Evolutionary conservation across 2,888 invertebrate species (phyloP).

Genomic region (Pachymerium ferrugineum): DNA sequence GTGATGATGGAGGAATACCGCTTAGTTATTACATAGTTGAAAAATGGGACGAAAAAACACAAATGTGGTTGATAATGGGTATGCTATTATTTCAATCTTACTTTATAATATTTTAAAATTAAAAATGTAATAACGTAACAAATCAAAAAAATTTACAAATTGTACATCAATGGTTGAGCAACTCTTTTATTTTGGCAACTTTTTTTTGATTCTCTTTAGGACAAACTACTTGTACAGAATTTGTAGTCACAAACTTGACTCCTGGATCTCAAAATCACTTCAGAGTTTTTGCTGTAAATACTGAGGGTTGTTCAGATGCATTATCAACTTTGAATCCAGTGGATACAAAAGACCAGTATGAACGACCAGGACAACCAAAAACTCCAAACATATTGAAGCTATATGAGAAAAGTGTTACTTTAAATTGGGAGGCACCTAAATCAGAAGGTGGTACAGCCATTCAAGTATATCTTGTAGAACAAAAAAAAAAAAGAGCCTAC

Average conservation of each 20-base stretch:
- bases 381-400: conserved; percentile 87
- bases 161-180: too few relatives aligned
- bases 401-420: conserved; percentile 85
- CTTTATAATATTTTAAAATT: too few relatives aligned
- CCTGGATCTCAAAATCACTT: conserved; percentile 92
- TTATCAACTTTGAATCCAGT: conserved; percentile 69
- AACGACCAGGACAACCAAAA: conserved; percentile 81
- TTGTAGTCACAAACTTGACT: conserved; percentile 80
- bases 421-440: conserved; percentile 84
- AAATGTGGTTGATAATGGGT: conserved; percentile 85
- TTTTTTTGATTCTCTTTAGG: too few relatives aligned
- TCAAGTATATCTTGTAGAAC: conserved; percentile 86
- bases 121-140: too few relatives aligned
- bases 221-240: conserved; percentile 56
- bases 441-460: conserved; percentile 89
- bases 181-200: too few relatives aligned
- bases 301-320: conserved; percentile 89
- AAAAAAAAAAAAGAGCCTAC: conserved; percentile 72
- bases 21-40: conserved; percentile 91
- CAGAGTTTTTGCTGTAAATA: conserved; percentile 86
- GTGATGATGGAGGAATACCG: conserved; percentile 89
- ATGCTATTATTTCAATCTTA: too few relatives aligned
- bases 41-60: conserved; percentile 77
- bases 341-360: conserved; percentile 88
- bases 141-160: too few relatives aligned